Conservation (phyloP, 92 coral and sea anemone species). For the Palythoa grandis region DNA sequence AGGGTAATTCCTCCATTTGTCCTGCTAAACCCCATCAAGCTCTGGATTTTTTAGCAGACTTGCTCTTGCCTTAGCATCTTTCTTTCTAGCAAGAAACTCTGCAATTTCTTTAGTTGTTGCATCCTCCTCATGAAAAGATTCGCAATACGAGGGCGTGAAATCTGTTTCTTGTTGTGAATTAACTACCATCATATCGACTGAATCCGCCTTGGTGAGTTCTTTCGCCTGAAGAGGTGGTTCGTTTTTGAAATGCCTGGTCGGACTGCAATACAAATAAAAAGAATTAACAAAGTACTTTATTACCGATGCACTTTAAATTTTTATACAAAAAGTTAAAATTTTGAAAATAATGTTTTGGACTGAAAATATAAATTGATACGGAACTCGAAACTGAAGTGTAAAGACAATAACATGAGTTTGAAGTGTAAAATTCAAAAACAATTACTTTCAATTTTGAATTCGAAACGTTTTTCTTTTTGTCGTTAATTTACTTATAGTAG, state of each 20-base stretch:
- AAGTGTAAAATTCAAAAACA: too few species aligned
- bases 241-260: slow-evolving; percentile 9
- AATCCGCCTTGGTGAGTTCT: slow-evolving; percentile 18
- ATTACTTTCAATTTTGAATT: too few species aligned
- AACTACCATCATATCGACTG: slow-evolving; percentile 18
- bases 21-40: neutral
- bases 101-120: slow-evolving; percentile 27
- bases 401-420: too few species aligned
- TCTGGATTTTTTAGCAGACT: slow-evolving; percentile 7
- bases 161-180: slow-evolving; percentile 7
- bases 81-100: slow-evolving; percentile 28
- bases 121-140: slow-evolving; percentile 35
- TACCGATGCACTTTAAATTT: too few species aligned
- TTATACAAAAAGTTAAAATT: too few species aligned
- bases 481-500: too few species aligned
- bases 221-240: slow-evolving; percentile 18
- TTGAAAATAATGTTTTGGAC: too few species aligned
- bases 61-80: neutral
- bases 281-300: neutral
- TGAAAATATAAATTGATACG: too few species aligned
- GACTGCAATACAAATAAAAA: neutral
- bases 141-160: slow-evolving; percentile 33
- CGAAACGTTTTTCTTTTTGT: too few species aligned
- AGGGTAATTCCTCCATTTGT: neutral
- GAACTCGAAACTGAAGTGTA: too few species aligned